Base-by-base conservation (phyloP, 2,797 vertebrate genomes). In the Hydrophis major region DNA sequence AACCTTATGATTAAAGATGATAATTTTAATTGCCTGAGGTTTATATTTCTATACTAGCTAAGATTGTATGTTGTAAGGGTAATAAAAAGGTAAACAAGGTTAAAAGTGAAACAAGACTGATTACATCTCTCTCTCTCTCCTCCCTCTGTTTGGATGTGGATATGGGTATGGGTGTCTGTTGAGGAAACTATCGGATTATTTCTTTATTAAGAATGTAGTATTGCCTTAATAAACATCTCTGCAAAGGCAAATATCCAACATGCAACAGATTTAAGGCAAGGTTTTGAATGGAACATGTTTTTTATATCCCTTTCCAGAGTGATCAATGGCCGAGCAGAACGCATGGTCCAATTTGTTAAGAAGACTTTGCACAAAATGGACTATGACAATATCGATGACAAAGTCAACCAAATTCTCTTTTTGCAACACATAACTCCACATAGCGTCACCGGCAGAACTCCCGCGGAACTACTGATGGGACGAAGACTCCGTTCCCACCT, bases 241-340 rank as follows among this genome's bases (percentile, higher is more conserved):
- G 22, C 42, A 3, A 6, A n/a, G 20, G 4, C 22, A 59, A 25
- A 60, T 37, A 28, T 53, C 56, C 13, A 56, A 22, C 61, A 69
- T 11, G 0, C 1, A 13, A 16, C 3, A 28, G 25, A n/a, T 87
- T 63, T 53, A 42, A 74, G 11, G 28, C 8, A 57, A 12, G 20
- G 59, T 78, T 86, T 22, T 89, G 47, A 89, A 86, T 89, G 89
- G 18, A 78, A n/a, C 27, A 55, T 86, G 20, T 66, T 6, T 89
- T 63, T 28, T 6, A 89, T 69, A 55, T 89, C 42, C 66, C 1
- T 89, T 63, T 63, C 16, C 89, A 98, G 98, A 98, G 94, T 93
- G 98, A 99, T 32, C 32, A 32, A 32, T 32, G 32, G 32, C 32
- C 32, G 32, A 32, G 32, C 32, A 0, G 32, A 32, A 32, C 32